phyloP scores from a whole-genome alignment of 2,797 vertebrate species.

The Protosalanx chinensis region DNA sequence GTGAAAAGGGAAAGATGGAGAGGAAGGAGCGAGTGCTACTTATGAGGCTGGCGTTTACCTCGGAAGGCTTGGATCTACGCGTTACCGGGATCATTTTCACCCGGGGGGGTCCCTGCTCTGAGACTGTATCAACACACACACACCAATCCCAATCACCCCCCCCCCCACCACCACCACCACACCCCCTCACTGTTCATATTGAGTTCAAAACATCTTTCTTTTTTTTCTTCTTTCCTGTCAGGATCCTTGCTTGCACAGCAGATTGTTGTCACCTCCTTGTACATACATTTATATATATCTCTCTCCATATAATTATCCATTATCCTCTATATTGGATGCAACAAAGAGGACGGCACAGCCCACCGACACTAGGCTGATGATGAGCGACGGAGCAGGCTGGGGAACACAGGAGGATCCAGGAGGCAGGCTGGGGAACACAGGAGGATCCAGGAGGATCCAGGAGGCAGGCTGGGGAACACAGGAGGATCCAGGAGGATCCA shows the following conservation, averaged over 20 bases:
- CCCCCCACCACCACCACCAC: not conserved
- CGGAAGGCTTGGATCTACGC: constrained; percentile 37
- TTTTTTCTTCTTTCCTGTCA: constrained; percentile 34
- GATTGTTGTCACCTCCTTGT: constrained; percentile 38
- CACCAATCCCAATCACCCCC: too few relatives aligned
- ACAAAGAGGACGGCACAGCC: constrained; percentile 27
- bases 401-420: too few relatives aligned
- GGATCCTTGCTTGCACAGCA: constrained; percentile 38
- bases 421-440: too few relatives aligned
- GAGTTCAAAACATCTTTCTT: constrained; percentile 31
- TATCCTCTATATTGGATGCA: constrained; percentile 45
- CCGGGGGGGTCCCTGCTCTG: constrained; percentile 51
- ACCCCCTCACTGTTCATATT: constrained; percentile 26
- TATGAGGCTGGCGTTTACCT: constrained; percentile 55
- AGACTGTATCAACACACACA: constrained; percentile 37
- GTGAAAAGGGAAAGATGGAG: constrained; percentile 46
- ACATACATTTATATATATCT: constrained; percentile 22
- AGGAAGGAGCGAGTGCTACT: constrained; percentile 58
- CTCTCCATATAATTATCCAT: constrained; percentile 51
- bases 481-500: too few relatives aligned
- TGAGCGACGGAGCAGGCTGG: constrained; percentile 19
- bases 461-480: too few relatives aligned
- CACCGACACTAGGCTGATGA: constrained; percentile 5
- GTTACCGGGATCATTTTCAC: constrained; percentile 61
- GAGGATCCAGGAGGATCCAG: too few relatives aligned